Conservation (phyloP, 2,797 vertebrate species). For the Squalus acanthias region DNA sequence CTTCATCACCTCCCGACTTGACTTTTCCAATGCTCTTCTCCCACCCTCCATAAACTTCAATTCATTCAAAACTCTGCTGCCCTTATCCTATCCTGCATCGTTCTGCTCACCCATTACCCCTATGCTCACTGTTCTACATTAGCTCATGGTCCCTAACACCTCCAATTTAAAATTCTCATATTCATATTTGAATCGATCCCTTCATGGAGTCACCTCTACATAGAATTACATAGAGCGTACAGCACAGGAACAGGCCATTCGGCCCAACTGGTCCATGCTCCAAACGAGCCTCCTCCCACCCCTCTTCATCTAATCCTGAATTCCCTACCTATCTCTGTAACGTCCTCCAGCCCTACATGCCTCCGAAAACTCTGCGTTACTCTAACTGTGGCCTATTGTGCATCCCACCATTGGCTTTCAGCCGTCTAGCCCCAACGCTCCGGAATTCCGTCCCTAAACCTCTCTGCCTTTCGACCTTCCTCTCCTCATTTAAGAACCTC, state of each 20-base stretch:
- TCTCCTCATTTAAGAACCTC: background rate
- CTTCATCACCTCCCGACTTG: background rate
- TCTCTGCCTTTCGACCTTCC: background rate
- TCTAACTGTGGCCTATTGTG: background rate
- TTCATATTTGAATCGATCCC: background rate
- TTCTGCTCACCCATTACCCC: background rate
- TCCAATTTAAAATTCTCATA: background rate
- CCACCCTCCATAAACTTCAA: background rate
- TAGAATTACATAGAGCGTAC: background rate
- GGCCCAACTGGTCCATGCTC: background rate
- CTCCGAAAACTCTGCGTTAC: background rate
- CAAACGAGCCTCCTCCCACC: background rate
- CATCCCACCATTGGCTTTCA: background rate
- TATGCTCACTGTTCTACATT: background rate
- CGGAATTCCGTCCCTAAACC: background rate
- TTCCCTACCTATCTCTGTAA: background rate
- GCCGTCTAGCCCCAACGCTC: background rate
- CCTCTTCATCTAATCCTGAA: background rate
- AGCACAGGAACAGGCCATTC: background rate
- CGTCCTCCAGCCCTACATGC: background rate
- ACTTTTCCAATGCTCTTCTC: background rate
- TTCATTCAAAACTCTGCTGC: background rate
- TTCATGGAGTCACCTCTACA: background rate
- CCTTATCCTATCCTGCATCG: background rate
- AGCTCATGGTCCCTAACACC: background rate